Evolutionary conservation across 2,888 invertebrate species (phyloP), one percentile per base, ranked within the genome.

Genomic region (Ormyrus nitidulus): DNA sequence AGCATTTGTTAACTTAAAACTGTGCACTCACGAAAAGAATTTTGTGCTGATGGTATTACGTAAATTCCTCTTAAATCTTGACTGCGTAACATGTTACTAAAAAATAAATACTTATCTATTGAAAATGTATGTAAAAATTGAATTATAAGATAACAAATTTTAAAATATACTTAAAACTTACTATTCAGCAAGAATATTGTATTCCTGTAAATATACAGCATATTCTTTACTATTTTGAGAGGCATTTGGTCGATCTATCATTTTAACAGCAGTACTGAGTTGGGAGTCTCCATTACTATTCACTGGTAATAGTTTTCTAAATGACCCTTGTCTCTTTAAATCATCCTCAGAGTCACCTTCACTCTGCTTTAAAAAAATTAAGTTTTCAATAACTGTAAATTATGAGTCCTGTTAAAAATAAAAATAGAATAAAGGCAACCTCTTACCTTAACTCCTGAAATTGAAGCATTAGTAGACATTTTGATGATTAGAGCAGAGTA

Each of bases 131-230:
- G 53, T 56, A 7, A 19, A 61, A 34, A 48, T 13, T 51, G 48
- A 61, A 49, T 65, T 44, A 48, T 66, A 1, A 61, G 62, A 59
- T 84, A 49, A 66, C 80, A 69, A 8, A 5, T 58, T 71, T 64
- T 68, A 51, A 34, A 70, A 56, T 10, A 46, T 56, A 56, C 46
- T 74, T 11, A 65, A 11, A 44, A 93, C 96, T 94, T 93, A 98
- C 97, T 97, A 98, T 92, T 98, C 98, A 5, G 97, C 96, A 91
- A 98, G 93, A 85, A 98, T 95, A 85, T 95, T 94, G 87, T 98
- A 98, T 91, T 98, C 98, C 89, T 96, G 95, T 87, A 96, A 94
- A 89, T 95, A 96, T 84, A 94, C 93, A 64, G 94, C 94, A 89
- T 95, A 94, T 78, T 95, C 91, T 88, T 94, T 95, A 80, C 92